phyloP scores from a whole-genome alignment of 1,140 invertebrate genomes.

The Oscheius sp. region DNA sequence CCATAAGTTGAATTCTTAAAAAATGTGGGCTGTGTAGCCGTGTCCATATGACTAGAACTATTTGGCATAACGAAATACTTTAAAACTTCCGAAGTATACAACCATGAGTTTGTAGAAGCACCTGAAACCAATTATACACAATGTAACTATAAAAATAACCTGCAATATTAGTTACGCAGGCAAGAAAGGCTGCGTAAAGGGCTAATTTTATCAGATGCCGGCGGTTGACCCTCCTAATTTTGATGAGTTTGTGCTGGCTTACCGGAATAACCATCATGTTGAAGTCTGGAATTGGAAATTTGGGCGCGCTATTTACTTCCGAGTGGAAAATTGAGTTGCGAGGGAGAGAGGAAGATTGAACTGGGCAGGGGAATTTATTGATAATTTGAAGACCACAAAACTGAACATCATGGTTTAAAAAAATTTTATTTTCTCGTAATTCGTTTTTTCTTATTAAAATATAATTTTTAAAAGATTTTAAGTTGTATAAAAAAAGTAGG shows the following conservation, averaged over 20 bases:
- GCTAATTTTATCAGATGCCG: constrained; percentile 22
- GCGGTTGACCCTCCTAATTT: constrained; percentile 37
- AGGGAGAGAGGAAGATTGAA: too few species aligned
- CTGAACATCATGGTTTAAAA: too few species aligned
- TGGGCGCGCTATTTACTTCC: too few species aligned
- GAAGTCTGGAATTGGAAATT: too few species aligned
- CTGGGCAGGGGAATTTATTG: too few species aligned
- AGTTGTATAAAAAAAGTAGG: too few species aligned
- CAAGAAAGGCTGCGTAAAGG: constrained; percentile 30
- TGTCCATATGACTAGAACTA: constrained; percentile 34
- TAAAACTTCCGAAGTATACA: constrained; percentile 57
- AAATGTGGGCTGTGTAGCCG: constrained; percentile 39
- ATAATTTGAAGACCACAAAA: too few species aligned
- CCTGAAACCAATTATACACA: constrained; percentile 33
- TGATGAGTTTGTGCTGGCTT: constrained; percentile 42
- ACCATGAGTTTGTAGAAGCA: constrained; percentile 55
- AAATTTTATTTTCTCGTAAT: too few species aligned
- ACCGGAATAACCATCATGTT: constrained; percentile 43
- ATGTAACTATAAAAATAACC: neutral
- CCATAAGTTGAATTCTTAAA: constrained; percentile 57
- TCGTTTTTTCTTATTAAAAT: too few species aligned
- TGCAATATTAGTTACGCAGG: constrained; percentile 9
- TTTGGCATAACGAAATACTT: constrained; percentile 58
- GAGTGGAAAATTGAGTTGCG: too few species aligned
- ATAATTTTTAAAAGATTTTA: too few species aligned